phyloP scores from a whole-genome alignment of 2,888 invertebrate genomes.

The Drosophila peninsularis region DNA sequence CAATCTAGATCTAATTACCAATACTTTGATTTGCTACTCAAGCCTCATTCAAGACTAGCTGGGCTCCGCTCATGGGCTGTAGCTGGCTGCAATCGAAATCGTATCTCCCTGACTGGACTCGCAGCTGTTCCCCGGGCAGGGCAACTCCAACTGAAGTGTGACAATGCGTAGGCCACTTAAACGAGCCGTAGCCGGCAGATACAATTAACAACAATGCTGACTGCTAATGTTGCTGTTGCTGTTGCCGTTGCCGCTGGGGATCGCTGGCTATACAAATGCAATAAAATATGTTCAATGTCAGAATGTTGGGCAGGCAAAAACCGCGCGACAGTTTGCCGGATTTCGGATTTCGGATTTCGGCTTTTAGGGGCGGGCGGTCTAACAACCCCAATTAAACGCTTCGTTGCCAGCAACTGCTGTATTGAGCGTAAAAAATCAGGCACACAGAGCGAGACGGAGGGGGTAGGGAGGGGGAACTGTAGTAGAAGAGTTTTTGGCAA shows the following conservation, averaged over 20 bases:
- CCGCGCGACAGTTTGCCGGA: slow-evolving; percentile 39
- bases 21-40: slow-evolving; percentile 16
- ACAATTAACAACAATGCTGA: slow-evolving; percentile 63
- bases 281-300: slow-evolving; percentile 73
- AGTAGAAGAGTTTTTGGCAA: slow-evolving; percentile 42
- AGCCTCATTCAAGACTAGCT: too few relatives aligned
- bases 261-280: slow-evolving; percentile 53
- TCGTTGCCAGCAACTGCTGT: slow-evolving; percentile 47
- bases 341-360: neutral
- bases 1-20: slow-evolving; percentile 50
- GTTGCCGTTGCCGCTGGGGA: slow-evolving; percentile 9
- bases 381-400: slow-evolving; percentile 78
- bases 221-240: slow-evolving; percentile 25
- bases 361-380: slow-evolving; percentile 52
- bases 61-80: too few relatives aligned
- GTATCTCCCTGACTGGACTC: slow-evolving; percentile 10
- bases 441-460: slow-evolving; percentile 9
- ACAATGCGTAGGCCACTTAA: slow-evolving; percentile 64
- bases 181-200: slow-evolving; percentile 48
- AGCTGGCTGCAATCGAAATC: neutral
- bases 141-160: slow-evolving; percentile 64
- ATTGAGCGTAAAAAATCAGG: slow-evolving; percentile 62
- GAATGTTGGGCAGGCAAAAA: slow-evolving; percentile 40
- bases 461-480: slow-evolving; percentile 3
- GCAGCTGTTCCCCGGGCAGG: slow-evolving; percentile 23